These are phyloP conservation scores for Amniataba percoides DNA, from an alignment of 2,797 vertebrate species.

Conservation along the genomic window DNA sequence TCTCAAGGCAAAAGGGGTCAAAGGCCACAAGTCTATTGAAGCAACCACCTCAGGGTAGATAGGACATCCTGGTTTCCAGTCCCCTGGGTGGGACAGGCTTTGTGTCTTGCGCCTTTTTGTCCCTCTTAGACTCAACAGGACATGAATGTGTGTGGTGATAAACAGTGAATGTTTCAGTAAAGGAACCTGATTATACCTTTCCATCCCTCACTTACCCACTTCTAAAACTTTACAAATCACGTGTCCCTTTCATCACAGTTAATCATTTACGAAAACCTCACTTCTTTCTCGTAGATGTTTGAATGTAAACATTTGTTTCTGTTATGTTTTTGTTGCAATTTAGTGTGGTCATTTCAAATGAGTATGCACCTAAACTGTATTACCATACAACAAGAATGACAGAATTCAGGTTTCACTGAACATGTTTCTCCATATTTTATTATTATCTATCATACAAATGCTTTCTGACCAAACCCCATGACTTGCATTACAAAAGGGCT, in stretches of 20 bases:
- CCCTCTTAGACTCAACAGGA: constrained; percentile 71
- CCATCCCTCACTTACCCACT: neutral
- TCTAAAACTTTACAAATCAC: neutral
- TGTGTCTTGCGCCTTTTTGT: constrained; percentile 55
- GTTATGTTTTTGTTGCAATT: neutral
- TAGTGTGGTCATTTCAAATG: neutral
- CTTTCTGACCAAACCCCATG: neutral
- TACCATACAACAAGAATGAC: neutral
- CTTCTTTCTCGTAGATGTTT: neutral
- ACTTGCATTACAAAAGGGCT: neutral
- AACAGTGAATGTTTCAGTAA: constrained; percentile 39
- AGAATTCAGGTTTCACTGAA: no score
- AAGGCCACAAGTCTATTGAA: constrained; percentile 63
- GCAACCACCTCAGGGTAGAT: constrained; percentile 64
- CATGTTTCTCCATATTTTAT: neutral
- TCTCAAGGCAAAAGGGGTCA: constrained; percentile 69
- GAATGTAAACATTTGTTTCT: neutral
- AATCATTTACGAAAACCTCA: neutral
- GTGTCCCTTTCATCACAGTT: neutral
- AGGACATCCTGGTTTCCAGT: constrained; percentile 71
- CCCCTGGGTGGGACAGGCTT: constrained; percentile 59
- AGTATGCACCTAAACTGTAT: neutral
- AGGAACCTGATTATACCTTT: constrained; percentile 1
- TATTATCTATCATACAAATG: neutral
- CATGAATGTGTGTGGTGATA: constrained; percentile 56